Evolutionary conservation across 2,113 vertebrate genomes (phyloP).

Genomic region (Dascyllus trimaculatus): DNA sequence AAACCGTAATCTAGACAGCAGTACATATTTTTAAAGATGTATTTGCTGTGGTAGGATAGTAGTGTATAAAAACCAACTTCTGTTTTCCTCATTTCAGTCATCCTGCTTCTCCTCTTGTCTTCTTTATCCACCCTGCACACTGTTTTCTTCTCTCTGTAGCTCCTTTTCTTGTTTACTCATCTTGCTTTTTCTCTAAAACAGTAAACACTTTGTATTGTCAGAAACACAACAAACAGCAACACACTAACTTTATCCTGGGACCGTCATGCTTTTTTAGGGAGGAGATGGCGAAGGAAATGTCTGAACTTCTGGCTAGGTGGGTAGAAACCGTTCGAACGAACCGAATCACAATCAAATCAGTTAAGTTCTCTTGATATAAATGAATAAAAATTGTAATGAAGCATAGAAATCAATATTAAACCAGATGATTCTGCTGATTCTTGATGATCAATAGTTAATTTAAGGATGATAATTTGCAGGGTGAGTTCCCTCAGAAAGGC

Average conservation of each 20-base stretch:
- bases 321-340: slow-evolving; percentile 71
- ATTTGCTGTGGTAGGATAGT: too few relatives aligned
- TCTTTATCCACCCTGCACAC: too few relatives aligned
- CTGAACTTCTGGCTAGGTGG: slow-evolving; percentile 94
- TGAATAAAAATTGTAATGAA: background rate
- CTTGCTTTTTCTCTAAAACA: too few relatives aligned
- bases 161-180: too few relatives aligned
- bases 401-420: background rate
- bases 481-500: slow-evolving; percentile 16
- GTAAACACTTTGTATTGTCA: too few relatives aligned
- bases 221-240: background rate
- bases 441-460: slow-evolving; percentile 6
- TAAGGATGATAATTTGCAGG: background rate
- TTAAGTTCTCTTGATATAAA: slow-evolving; percentile 3
- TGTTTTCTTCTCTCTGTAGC: too few relatives aligned
- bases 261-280: slow-evolving; percentile 90
- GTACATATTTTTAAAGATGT: too few relatives aligned
- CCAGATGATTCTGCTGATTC: background rate
- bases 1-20: too few relatives aligned
- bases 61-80: too few relatives aligned
- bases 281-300: slow-evolving; percentile 97
- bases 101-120: too few relatives aligned
- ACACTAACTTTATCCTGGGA: slow-evolving; percentile 18
- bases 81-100: too few relatives aligned
- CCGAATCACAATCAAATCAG: background rate